These are phyloP conservation scores for Steatornis caripensis DNA, from an alignment of 2,113 vertebrate species.

Conservation along the genomic window DNA sequence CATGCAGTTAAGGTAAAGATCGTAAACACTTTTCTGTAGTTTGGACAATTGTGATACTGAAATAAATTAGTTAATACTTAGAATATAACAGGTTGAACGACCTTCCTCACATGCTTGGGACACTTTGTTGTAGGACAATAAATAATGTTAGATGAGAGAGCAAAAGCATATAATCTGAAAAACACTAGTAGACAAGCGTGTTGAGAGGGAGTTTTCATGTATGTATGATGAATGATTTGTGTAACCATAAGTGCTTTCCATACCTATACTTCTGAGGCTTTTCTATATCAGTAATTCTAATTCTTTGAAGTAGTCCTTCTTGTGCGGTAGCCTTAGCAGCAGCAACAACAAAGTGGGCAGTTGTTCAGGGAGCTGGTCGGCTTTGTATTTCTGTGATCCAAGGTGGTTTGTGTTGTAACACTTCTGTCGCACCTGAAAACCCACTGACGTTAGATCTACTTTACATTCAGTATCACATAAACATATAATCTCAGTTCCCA, in stretches of 20 bases:
- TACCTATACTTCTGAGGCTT: background rate
- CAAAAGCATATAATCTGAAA: background rate
- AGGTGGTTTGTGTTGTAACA: rapidly evolving
- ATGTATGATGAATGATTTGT: background rate
- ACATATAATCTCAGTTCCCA: background rate
- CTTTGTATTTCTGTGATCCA: background rate
- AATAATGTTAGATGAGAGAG: background rate
- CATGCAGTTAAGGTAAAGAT: background rate
- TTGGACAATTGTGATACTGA: background rate
- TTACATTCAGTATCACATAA: background rate
- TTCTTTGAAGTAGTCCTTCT: background rate
- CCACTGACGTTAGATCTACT: background rate
- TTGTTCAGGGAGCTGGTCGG: background rate
- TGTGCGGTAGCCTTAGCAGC: background rate
- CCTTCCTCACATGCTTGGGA: background rate
- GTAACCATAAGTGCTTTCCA: background rate
- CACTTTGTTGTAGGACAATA: background rate
- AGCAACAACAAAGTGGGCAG: background rate
- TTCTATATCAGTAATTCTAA: background rate
- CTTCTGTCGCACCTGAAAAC: background rate
- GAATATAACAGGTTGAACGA: background rate
- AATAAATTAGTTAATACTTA: background rate
- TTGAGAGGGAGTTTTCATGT: background rate
- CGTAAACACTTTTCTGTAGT: background rate
- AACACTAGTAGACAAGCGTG: background rate